phyloP scores from a whole-genome alignment of 2,113 vertebrate genomes.

The Romanogobio albipinnatus region DNA sequence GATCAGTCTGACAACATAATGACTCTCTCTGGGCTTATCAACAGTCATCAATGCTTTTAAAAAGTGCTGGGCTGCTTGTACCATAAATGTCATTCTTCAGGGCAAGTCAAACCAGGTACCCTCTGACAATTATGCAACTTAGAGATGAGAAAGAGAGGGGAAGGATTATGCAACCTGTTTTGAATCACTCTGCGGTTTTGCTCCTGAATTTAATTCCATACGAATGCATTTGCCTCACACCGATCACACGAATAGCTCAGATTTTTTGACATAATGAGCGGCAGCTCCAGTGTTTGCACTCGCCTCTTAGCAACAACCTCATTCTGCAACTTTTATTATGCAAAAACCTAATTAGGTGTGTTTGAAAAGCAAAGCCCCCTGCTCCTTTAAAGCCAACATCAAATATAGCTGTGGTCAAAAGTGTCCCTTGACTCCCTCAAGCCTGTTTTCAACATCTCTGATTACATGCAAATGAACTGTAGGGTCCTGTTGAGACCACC shows the following conservation, averaged over 20 bases:
- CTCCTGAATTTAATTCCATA: background rate
- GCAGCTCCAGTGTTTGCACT: conserved; percentile 22
- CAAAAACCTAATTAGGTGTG: conserved; percentile 42
- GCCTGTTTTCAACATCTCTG: conserved; percentile 56
- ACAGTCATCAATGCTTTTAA: conserved; percentile 53
- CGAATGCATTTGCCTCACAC: background rate
- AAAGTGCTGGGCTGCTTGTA: conserved; percentile 25
- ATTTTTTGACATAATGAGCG: background rate
- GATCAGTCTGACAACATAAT: conserved; percentile 46
- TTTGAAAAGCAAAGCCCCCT: conserved; percentile 19
- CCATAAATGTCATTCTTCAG: conserved; percentile 44
- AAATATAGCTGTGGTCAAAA: conserved; percentile 57
- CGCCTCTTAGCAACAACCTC: conserved; percentile 25
- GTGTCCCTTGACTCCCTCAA: conserved; percentile 51
- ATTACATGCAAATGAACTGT: conserved; percentile 64
- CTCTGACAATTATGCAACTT: conserved; percentile 24
- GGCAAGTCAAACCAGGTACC: conserved; percentile 45
- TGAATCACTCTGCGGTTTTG: background rate
- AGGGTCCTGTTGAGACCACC: conserved; percentile 58
- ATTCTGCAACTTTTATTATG: conserved; percentile 40
- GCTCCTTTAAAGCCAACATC: conserved; percentile 46
- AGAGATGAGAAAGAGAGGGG: background rate
- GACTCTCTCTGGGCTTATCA: conserved; percentile 52
- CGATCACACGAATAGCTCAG: background rate
- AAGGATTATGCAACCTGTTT: conserved; percentile 31